Evolutionary conservation across 2,113 vertebrate species (phyloP), one percentile per base, ranked within the genome.

Genomic region (Phasianus colchicus): DNA sequence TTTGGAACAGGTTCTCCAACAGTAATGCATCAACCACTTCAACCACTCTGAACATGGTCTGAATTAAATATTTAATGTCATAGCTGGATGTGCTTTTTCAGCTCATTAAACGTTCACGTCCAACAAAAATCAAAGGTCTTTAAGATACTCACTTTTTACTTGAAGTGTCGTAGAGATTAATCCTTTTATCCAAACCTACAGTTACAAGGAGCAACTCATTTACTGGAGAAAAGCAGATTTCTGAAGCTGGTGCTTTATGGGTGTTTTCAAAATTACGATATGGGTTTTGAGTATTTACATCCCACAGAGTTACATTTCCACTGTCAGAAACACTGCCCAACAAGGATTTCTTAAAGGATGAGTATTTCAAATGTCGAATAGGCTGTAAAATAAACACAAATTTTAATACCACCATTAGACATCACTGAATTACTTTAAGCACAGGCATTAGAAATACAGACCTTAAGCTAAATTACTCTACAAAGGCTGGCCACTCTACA

Each of bases 171-270:
- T 99, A 99, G 88, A 99, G 99, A 97, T 99, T 97, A 89, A 99
- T 98, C 98, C 98, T 99, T 97, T 99, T 99, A 97, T 99, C 99
- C 95, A 99, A 97, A 65, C 99, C 99, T 55, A 99, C 98, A 48
- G 98, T 99, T 95, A 99, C 98, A 95, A 99, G 98, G 25, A 99
- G 97, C 93, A 99, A 90, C 57, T 99, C 99, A 76, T 98, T 99
- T 96, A 98, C 98, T 27, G 99, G 99, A 78, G 99, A 99, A 97
- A 99, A 99, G 89, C 98, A 98, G 76, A 99, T 97, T 91, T 98
- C 98, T 6, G 98, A 99, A 88, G 98, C 98, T 7, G 99, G 99
- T 32, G 99, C 99, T 96, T 99, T 99, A 92, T 99, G 99, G 32
- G 98, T 95, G 34, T 96, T 95, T 71, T 99, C 98, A 60, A 99